phyloP scores from a whole-genome alignment of 2,113 vertebrate species.

The Todiramphus saurophagus region DNA sequence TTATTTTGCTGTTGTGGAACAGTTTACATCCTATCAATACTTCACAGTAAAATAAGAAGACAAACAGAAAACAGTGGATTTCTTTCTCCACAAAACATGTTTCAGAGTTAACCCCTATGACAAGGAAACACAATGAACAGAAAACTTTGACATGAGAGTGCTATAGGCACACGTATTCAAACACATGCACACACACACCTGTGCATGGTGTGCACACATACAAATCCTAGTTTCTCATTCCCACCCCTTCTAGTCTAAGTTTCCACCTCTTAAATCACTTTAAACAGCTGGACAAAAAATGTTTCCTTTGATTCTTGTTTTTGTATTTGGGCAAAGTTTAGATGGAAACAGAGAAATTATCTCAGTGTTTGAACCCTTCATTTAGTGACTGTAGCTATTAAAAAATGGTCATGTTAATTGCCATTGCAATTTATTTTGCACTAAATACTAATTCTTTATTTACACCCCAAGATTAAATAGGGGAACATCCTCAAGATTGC shows the following conservation, averaged over 20 bases:
- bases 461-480: neutral
- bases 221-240: neutral
- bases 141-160: neutral
- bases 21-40: neutral
- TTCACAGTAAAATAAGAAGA: neutral
- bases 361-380: neutral
- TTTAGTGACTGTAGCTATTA: neutral
- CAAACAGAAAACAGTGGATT: neutral
- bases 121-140: neutral
- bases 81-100: neutral
- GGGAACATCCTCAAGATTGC: neutral
- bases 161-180: neutral
- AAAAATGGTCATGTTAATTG: neutral
- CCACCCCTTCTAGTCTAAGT: neutral
- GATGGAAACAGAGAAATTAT: neutral
- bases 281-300: neutral
- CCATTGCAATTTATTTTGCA: neutral
- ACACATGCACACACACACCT: neutral
- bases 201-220: neutral
- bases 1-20: neutral
- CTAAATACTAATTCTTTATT: neutral
- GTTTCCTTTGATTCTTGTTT: neutral
- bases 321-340: neutral
- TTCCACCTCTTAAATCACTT: conserved; percentile 5
- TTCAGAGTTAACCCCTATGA: neutral